These are phyloP conservation scores for Apteryx owenii DNA, from an alignment of 2,113 vertebrate species.

Conservation along the genomic window DNA sequence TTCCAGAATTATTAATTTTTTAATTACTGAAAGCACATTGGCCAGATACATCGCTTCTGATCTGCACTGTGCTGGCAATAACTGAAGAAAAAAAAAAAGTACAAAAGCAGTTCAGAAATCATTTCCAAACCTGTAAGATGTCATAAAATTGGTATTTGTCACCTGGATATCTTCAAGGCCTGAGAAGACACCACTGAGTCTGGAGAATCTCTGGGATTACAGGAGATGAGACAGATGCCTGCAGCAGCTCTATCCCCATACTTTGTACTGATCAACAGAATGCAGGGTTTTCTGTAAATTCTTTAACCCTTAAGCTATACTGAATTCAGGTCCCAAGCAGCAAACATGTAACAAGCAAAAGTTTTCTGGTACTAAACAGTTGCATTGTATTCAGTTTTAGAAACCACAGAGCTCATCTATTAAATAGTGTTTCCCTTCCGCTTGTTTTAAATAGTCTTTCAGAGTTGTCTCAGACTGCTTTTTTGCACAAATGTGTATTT, in stretches of 20 bases:
- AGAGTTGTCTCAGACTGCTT: fast-evolving
- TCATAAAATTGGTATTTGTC: not conserved
- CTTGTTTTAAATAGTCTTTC: not conserved
- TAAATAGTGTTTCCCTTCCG: not conserved
- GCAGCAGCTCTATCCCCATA: fast-evolving
- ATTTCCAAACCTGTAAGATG: not conserved
- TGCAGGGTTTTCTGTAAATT: not conserved
- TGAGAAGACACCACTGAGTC: not conserved
- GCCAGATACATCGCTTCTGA: not conserved
- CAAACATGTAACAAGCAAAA: not conserved
- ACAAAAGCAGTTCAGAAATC: not conserved
- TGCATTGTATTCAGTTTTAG: not conserved
- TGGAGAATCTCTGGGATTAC: not conserved
- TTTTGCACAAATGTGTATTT: not conserved
- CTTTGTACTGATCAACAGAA: not conserved
- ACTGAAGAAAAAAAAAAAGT: not conserved
- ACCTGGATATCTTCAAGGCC: not conserved
- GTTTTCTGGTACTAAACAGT: not conserved
- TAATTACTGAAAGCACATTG: not conserved
- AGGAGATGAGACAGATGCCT: not conserved
- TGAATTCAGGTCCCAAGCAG: not conserved
- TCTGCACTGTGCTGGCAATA: not conserved
- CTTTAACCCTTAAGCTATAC: not conserved
- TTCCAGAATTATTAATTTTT: not conserved
- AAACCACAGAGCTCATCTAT: not conserved